Evolutionary conservation across 2,888 invertebrate species (phyloP).

Genomic region (Lumbricus terrestris): DNA sequence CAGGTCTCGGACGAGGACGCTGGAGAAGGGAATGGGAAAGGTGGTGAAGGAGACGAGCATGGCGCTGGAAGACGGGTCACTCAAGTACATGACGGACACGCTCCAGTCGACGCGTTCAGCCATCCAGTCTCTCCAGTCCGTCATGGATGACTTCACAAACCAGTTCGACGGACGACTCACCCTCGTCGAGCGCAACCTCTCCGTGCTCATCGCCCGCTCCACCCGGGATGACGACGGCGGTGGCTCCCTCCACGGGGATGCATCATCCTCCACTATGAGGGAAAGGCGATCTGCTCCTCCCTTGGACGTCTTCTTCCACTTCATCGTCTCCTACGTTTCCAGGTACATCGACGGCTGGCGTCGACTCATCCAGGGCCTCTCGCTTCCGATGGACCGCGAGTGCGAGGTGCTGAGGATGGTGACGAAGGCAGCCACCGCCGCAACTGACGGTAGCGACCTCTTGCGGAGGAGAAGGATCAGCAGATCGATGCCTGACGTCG

Average conservation of each 20-base stretch:
- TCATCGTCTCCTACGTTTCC: neutral
- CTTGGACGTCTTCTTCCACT: neutral
- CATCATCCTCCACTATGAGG: too few relatives aligned
- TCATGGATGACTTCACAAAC: neutral
- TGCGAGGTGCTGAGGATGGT: slow-evolving; percentile 7
- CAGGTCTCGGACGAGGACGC: neutral
- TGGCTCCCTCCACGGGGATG: too few relatives aligned
- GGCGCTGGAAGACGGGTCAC: neutral
- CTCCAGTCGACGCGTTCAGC: neutral
- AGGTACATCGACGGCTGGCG: neutral
- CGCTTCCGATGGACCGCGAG: neutral
- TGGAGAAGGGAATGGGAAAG: neutral
- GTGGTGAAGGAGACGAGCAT: slow-evolving; percentile 8
- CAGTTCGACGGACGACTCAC: neutral
- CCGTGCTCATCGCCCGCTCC: neutral
- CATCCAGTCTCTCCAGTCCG: neutral
- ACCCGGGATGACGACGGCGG: too few relatives aligned
- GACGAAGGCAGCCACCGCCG: neutral
- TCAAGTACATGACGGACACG: slow-evolving; percentile 16
- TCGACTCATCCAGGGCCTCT: neutral
- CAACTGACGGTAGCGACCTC: neutral
- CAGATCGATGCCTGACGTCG: neutral
- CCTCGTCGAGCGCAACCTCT: neutral
- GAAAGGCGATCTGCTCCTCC: neutral
- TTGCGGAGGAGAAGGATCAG: neutral